Conservation (phyloP, 2,113 vertebrate species). For the Salvator merianae region DNA sequence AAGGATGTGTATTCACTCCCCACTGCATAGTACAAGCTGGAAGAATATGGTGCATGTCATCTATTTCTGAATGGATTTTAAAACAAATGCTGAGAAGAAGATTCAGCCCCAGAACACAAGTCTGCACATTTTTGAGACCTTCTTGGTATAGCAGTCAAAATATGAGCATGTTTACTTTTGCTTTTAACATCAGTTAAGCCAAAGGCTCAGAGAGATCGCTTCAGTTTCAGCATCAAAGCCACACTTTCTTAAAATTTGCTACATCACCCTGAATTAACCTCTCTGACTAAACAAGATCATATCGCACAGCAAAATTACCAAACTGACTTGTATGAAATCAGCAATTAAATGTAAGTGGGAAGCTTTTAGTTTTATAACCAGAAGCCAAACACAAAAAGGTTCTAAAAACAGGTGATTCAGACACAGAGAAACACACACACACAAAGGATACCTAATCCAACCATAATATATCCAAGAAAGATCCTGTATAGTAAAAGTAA, state of each 20-base stretch:
- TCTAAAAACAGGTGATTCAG: too few relatives aligned
- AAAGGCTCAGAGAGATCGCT: neutral
- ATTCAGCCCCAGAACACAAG: neutral
- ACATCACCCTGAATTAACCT: neutral
- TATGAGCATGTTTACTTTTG: neutral
- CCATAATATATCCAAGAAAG: too few relatives aligned
- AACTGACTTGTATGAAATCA: conserved; percentile 6
- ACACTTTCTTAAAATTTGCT: neutral
- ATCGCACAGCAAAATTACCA: conserved; percentile 12
- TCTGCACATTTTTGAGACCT: neutral
- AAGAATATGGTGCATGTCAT: neutral
- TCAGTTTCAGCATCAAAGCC: neutral
- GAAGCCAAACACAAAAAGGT: too few relatives aligned
- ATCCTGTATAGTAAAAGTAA: too few relatives aligned
- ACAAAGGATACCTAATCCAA: too few relatives aligned
- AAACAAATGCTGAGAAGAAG: neutral
- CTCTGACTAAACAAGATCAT: neutral
- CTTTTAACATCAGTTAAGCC: neutral
- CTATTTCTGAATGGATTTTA: neutral
- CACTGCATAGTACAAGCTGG: neutral
- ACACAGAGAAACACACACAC: too few relatives aligned
- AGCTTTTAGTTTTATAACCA: neutral
- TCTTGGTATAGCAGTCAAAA: neutral
- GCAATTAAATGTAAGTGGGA: neutral
- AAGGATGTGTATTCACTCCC: neutral